These are phyloP conservation scores for Coracias cyanogaster DNA, from an alignment of 2,797 vertebrate species.

Conservation along the genomic window DNA sequence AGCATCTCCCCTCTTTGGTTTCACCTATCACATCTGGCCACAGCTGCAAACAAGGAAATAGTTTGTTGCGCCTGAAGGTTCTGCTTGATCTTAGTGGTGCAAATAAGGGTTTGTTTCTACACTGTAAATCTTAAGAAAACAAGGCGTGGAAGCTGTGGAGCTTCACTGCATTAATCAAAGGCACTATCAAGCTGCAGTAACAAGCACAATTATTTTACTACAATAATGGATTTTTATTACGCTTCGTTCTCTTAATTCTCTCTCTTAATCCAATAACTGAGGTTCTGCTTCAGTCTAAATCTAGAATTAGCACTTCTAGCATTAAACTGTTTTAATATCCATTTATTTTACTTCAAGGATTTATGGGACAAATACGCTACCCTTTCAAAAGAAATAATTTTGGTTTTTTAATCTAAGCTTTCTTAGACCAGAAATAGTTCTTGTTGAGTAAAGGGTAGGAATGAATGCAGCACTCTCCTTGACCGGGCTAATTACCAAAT, in stretches of 20 bases:
- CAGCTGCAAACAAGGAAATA: fast-evolving
- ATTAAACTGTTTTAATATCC: neutral
- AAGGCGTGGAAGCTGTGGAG: neutral
- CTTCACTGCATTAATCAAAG: neutral
- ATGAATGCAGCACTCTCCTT: neutral
- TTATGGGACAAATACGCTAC: neutral
- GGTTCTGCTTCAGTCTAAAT: neutral
- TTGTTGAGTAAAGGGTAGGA: neutral
- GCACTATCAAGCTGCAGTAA: neutral
- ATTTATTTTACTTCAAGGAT: neutral
- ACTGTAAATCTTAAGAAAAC: neutral
- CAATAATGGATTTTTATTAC: neutral
- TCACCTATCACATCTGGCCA: neutral
- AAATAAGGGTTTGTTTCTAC: neutral
- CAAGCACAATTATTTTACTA: neutral
- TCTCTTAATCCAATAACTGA: neutral
- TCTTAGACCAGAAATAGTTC: neutral
- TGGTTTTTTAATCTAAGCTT: neutral
- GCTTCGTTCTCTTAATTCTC: neutral
- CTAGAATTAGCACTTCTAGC: neutral
- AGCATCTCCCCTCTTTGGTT: neutral
- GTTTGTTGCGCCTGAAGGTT: neutral
- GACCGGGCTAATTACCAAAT: neutral
- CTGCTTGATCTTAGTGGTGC: neutral
- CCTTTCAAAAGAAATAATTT: neutral